Conservation (phyloP, 2,113 vertebrate genomes). For the Empidonax alnorum region DNA sequence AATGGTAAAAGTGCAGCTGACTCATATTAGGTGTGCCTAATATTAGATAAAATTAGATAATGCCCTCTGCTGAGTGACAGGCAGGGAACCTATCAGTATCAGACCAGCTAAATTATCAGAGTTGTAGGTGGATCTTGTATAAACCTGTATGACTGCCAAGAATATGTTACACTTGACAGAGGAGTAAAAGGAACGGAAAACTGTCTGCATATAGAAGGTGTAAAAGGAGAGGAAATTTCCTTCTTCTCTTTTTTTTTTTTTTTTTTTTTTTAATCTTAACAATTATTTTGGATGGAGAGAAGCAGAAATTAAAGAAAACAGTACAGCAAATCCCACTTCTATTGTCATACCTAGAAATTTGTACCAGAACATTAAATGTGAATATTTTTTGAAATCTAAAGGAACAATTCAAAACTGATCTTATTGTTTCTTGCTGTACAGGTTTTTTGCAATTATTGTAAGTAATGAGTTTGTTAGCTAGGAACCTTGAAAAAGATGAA, state of each 20-base stretch:
- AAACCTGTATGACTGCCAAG: neutral
- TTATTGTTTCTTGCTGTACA: neutral
- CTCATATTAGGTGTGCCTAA: neutral
- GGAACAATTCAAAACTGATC: neutral
- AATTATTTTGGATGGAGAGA: neutral
- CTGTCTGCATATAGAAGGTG: neutral
- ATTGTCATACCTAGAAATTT: neutral
- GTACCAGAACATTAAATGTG: neutral
- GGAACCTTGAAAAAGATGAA: neutral
- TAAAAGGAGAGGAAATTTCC: neutral
- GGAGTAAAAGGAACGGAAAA: neutral
- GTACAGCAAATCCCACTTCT: neutral
- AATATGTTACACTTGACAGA: neutral
- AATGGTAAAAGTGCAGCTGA: neutral
- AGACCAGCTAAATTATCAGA: neutral
- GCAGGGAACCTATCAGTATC: neutral
- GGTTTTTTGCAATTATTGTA: neutral
- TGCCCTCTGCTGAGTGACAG: neutral
- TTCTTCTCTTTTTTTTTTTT: neutral
- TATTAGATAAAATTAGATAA: neutral
- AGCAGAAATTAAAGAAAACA: neutral
- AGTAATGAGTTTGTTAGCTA: neutral
- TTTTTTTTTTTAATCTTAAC: neutral
- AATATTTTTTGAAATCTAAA: neutral
- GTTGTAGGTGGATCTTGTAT: neutral